These are phyloP conservation scores for Dascyllus trimaculatus DNA, from an alignment of 2,113 vertebrate genomes.

Conservation along the genomic window DNA sequence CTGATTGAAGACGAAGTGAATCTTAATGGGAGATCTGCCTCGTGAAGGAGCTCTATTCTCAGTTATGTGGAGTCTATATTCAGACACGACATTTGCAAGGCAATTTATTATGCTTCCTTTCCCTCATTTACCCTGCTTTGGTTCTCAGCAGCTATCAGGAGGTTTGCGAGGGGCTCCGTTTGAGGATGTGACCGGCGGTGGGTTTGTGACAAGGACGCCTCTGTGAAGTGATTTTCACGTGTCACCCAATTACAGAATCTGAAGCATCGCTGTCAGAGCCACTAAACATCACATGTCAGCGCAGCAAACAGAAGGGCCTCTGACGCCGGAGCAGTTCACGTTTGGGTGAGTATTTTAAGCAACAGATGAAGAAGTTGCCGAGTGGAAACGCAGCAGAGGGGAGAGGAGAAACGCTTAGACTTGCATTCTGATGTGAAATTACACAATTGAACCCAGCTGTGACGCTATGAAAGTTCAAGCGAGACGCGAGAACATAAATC, in stretches of 20 bases:
- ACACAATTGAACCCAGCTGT: constrained; percentile 1
- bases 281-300: constrained; percentile 27
- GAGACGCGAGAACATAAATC: not conserved
- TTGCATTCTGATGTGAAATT: not conserved
- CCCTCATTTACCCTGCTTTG: not conserved
- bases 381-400: not conserved
- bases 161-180: constrained; percentile 7
- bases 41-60: not conserved
- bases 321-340: not conserved
- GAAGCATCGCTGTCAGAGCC: constrained; percentile 17
- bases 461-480: not conserved
- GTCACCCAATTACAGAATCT: constrained; percentile 25
- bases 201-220: constrained; percentile 5
- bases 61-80: not conserved
- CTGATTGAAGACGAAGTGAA: not conserved
- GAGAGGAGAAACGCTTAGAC: not conserved
- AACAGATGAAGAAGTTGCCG: constrained; percentile 1
- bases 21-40: constrained; percentile 8
- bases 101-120: not conserved
- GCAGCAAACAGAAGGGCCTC: constrained; percentile 3
- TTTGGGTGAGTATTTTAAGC: not conserved
- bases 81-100: not conserved
- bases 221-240: constrained; percentile 29
- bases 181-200: not conserved
- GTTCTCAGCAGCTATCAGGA: not conserved